A percentile compares a stretch with the other conserved stretches of the same genome.
Conservation (phyloP, 2,888 invertebrate genomes). For the Listrodromus nycthemerus region DNA sequence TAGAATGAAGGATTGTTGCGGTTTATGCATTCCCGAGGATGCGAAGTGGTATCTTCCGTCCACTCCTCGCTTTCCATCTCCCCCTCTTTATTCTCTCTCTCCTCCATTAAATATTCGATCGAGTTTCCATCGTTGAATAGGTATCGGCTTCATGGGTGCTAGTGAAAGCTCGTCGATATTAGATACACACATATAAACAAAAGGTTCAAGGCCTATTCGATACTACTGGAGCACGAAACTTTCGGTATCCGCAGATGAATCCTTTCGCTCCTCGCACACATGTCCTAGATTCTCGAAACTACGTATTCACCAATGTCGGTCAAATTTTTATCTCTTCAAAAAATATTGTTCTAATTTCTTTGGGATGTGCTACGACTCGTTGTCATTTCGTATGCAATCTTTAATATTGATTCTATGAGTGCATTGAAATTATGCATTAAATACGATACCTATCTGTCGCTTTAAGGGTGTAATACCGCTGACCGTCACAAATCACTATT, state of each 20-base stretch:
- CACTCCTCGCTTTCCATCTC: background rate
- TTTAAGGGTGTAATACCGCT: background rate
- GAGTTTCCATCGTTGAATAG: slow-evolving; percentile 15
- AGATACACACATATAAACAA: slow-evolving; percentile 12
- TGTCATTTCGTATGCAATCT: background rate
- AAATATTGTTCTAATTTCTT: background rate
- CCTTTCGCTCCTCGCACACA: slow-evolving; percentile 12
- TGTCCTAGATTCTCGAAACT: slow-evolving; percentile 1
- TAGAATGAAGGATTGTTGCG: slow-evolving; percentile 10
- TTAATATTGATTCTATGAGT: background rate
- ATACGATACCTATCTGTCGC: background rate
- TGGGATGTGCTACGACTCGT: background rate
- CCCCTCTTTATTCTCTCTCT: background rate
- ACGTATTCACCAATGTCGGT: background rate
- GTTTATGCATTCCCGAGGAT: background rate
- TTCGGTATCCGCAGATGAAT: slow-evolving; percentile 2
- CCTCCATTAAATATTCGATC: slow-evolving; percentile 19
- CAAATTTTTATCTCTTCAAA: background rate
- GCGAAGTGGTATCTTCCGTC: slow-evolving; percentile 1
- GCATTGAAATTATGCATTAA: background rate
- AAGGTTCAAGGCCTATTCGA: slow-evolving; percentile 20
- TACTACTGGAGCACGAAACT: background rate
- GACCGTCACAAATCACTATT: too few relatives aligned
- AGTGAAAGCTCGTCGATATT: slow-evolving; percentile 26
- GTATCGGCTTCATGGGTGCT: slow-evolving; percentile 3